A percentile compares a stretch with the other conserved stretches of the same genome.
These are phyloP conservation scores for Cryptocephalus primarius DNA, from an alignment of 2,888 invertebrate species.

Conservation along the genomic window DNA sequence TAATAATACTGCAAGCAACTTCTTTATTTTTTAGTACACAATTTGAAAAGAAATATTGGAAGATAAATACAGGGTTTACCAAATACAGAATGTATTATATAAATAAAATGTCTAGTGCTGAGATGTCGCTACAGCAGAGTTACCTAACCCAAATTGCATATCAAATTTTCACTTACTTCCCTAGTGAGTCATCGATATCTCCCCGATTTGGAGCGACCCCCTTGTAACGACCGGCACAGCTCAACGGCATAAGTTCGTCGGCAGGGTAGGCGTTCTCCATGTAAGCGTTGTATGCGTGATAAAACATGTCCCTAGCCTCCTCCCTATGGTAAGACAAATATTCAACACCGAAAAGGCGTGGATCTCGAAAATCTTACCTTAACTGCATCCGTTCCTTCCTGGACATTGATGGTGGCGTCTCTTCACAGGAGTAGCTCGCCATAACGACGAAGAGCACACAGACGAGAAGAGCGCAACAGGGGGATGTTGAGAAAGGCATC, in stretches of 20 bases:
- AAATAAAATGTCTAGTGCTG: too few species aligned
- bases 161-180: conserved; percentile 66
- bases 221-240: conserved; percentile 84
- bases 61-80: too few species aligned
- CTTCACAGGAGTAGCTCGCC: background rate
- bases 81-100: too few species aligned
- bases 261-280: conserved; percentile 98
- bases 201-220: conserved; percentile 86
- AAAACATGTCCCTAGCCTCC: conserved; percentile 90
- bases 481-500: background rate
- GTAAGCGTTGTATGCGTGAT: conserved; percentile 90
- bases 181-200: conserved; percentile 92
- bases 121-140: too few species aligned
- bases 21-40: too few species aligned
- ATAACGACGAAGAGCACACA: background rate
- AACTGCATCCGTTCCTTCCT: background rate
- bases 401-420: background rate
- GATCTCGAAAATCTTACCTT: background rate
- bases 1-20: too few species aligned
- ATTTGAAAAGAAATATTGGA: too few species aligned
- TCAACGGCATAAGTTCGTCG: conserved; percentile 95
- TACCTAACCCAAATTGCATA: too few species aligned
- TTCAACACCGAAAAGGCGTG: background rate
- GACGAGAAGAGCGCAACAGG: background rate
- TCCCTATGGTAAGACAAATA: conserved; percentile 49